Percentiles rank a stretch among this genome's conserved stretches.
phyloP scores from a whole-genome alignment of 2,888 invertebrate genomes.

The Pherbina coryleti region DNA sequence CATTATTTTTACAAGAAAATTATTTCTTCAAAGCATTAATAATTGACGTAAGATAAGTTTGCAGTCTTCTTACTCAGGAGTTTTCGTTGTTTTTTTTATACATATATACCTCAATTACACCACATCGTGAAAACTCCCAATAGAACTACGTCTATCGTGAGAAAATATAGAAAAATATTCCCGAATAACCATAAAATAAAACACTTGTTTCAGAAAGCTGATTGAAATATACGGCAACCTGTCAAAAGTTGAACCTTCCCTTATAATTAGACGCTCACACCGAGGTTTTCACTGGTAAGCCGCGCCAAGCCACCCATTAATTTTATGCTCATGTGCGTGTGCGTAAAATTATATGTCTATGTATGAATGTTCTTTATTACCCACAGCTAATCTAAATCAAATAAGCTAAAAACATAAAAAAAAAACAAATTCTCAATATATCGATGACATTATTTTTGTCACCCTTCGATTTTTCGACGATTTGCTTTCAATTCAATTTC shows the following conservation, averaged over 20 bases:
- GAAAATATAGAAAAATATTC: neutral
- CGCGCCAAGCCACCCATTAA: neutral
- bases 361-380: neutral
- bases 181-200: neutral
- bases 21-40: too few species aligned
- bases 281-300: neutral
- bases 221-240: neutral
- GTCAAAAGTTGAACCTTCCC: neutral
- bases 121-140: too few species aligned
- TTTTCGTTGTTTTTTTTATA: too few species aligned
- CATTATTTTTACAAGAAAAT: too few species aligned
- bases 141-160: conserved; percentile 3
- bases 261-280: neutral
- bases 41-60: too few species aligned
- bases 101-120: too few species aligned
- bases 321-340: conserved; percentile 30
- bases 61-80: too few species aligned
- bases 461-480: neutral
- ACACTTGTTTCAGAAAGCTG: neutral
- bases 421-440: neutral
- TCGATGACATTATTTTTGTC: conserved; percentile 1
- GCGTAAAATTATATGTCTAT: conserved; percentile 13
- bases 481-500: neutral
- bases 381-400: neutral
- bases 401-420: neutral